Base-by-base conservation (phyloP, 2,888 invertebrate species). In the Chalcosyrphus nemorum region DNA sequence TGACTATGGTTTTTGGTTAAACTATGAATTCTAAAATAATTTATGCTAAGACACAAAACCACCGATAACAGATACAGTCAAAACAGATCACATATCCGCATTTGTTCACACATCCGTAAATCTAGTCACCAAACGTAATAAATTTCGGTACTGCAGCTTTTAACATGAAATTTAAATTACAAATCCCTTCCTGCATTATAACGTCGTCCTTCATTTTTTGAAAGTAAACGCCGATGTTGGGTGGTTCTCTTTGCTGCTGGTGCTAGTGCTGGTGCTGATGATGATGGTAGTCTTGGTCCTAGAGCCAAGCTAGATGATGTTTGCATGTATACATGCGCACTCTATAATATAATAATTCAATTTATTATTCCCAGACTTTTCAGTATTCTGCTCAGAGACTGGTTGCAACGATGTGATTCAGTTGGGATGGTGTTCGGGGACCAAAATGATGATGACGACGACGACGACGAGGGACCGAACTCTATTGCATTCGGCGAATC, bases 101-200 rank as follows among this genome's bases (percentile, higher is more conserved):
- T 70, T 75, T 57, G 75, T 57, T 66, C 80, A 68, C 56, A 75
- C 75, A 75, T 81, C 70, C 81, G 76, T 76, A 77, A 71, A 77
- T 76, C 71, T 65, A 52, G 59, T 59, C 61, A 59, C 65, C 59
- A 54, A 71, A 66, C 43, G 71, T 77, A 77, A 81, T 81, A 81
- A 81, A 81, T 81, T 71, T 71, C 32, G 59, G 38, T 72, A 45
- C 81, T 81, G 77, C 71, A 81, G 77, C 81, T 77, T 81, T 77
- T 71, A 81, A 77, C 81, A 77, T 77, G 71, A 81, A 76, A 81
- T 81, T 81, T 77, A 77, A 81, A 81, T 81, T 81, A 81, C 77
- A 81, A 81, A 81, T 81, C 65, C 70, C 52, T 76, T 81, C 38
- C 71, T 77, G 65, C 81, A 81, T 65, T 54, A 71, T 65, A 66